Evolutionary conservation across 2,797 vertebrate species (phyloP), one percentile per base, ranked within the genome.

Genomic region (Brachyalestes nurse): DNA sequence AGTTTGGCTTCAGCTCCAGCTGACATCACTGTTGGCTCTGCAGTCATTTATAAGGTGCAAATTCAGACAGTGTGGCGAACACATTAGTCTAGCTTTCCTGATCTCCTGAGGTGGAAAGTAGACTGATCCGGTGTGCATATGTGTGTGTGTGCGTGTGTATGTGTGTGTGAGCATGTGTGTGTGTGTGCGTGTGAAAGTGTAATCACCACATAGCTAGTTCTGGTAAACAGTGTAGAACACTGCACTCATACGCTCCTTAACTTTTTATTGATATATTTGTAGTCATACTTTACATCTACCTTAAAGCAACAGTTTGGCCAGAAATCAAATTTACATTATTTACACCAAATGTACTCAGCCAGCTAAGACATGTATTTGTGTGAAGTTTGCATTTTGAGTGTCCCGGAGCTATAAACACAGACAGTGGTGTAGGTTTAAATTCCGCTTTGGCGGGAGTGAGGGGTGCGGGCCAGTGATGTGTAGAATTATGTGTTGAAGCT

Each of bases 11-110:
- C 9, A 10, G 42, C 42, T 45, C 42, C 9, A 10, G 4, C 25
- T 88, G 88, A 92, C 89, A 86, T 85, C 79, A 90, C 90, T 28
- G 60, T 28, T 62, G 60, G 23, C 23, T 28, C 60, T 62, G 60
- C 60, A 28, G 12, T 62, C 23, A 2, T 28, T 62, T 62, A 62
- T 81, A 81, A 84, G 85, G 82, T 82, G 84, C 69, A 80, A 79
- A 78, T 61, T 73, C 40, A 72, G 53, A 65, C 69, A 51, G 47
- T 66, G 58, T 60, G 58, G 10, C 4, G 6, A 62, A 62, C 60
- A 34, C 60, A 62, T 34, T 60, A 60, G 58, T 60, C 21, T 62
- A 62, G 60, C 25, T 62, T 34, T 62, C n/a, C 60, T 28, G 10
- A 62, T 28, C 23, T 28, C 60, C 60, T 28, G 60, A 28, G 25